phyloP scores from a whole-genome alignment of 2,113 vertebrate species.

The Tyrannus savana region DNA sequence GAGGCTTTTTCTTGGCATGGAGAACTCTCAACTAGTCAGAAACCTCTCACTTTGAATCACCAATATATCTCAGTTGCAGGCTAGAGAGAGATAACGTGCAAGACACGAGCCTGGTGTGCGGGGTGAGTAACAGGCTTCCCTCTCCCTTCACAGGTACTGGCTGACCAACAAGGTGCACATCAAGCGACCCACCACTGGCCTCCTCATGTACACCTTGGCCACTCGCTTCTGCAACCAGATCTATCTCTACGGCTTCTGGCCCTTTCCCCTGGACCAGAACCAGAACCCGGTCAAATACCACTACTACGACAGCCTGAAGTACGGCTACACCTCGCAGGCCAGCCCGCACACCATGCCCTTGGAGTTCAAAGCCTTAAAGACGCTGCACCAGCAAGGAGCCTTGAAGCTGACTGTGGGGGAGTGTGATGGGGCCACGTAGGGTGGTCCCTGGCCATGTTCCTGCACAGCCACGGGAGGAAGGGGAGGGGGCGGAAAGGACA shows the following conservation, averaged over 20 bases:
- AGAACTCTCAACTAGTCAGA: conserved; percentile 22
- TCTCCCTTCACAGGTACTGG: conserved; percentile 85
- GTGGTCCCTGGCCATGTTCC: conserved; percentile 31
- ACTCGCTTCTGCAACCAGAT: conserved; percentile 96
- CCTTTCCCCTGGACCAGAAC: conserved; percentile 83
- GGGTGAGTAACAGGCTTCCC: neutral
- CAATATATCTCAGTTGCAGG: neutral
- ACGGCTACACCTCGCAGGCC: conserved; percentile 91
- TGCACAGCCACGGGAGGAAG: conserved; percentile 68
- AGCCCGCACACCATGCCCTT: conserved; percentile 96
- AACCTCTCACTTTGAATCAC: neutral
- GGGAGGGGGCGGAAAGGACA: conserved; percentile 66
- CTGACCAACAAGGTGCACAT: conserved; percentile 95
- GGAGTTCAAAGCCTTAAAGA: conserved; percentile 94
- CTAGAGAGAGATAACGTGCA: neutral
- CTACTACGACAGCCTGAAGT: conserved; percentile 94
- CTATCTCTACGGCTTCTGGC: conserved; percentile 97
- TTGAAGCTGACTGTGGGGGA: conserved; percentile 89
- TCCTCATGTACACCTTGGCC: conserved; percentile 96
- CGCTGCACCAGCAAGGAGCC: conserved; percentile 90
- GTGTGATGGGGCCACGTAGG: conserved; percentile 81
- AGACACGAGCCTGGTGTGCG: rapidly evolving
- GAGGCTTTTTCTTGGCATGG: conserved; percentile 41
- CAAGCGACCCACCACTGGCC: conserved; percentile 94
- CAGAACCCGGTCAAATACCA: conserved; percentile 93